Evolutionary conservation across 2,888 invertebrate species (phyloP), one percentile per base, ranked within the genome.

Genomic region (Drosophila paramelanica): DNA sequence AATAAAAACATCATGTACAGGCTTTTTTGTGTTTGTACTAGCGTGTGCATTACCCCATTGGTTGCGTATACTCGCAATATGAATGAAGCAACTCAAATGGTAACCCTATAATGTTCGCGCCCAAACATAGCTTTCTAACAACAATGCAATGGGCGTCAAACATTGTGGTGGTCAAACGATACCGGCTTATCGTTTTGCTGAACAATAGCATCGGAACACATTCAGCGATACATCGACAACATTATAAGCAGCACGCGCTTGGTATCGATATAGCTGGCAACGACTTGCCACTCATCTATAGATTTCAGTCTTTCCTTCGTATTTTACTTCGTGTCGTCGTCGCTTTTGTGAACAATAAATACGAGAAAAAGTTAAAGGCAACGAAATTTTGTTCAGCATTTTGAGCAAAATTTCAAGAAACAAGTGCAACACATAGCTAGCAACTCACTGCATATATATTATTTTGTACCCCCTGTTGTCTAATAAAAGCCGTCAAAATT

Each of bases 401-500:
- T 77, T 71, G 73, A 67, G 77, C 60, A 81, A 73, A 69, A 80
- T 77, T 80, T 73, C 69, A 67, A 71, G 14, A 74, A 75, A 60
- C 46, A 62, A 82, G 85, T 84, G 88, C 53, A 66, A 60, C 58
- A 60, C 51, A 78, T 69, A 73, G 58, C 71, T 70, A 68, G 85
- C 82, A 66, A 71, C 52, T 67, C 66, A 74, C 62, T 70, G 67
- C 73, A 52, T 45, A 62, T 50, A 52, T 50, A 52, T 39, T 61
- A 20, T 81, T 87, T 89, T 81, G 79, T 79, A 84, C 75, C 79
- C 81, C 85, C 84, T 81, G 81, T 87, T 83, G 89, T 82, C 31
- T 83, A 75, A 75, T 59, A 90, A 88, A 90, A 91, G 88, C 90
- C 90, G 90, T 92, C 92, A 91, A 92, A 92, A 91, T 91, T 92